Base-by-base conservation (phyloP, 2,888 invertebrate genomes). In the Drosophila atroscutellata region DNA sequence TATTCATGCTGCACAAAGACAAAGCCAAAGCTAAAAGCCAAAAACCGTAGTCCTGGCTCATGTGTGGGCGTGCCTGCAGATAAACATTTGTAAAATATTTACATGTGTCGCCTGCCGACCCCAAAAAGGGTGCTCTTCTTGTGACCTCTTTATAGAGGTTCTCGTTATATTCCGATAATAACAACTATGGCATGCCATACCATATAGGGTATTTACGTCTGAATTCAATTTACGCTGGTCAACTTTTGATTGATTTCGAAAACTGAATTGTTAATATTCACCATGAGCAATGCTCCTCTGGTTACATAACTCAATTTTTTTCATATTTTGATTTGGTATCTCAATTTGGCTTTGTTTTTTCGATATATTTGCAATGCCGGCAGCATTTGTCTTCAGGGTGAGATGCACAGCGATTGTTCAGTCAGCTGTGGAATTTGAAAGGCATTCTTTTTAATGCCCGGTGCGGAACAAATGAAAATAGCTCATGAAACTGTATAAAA, bases 71-170 rank as follows among this genome's bases (percentile, higher is more conserved):
- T 55, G 56, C 52, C 52, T 72, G 61, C 68, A 79, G 82, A 81
- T 81, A 88, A 86, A 76, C 80, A 86, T 69, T 84, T 64, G 76
- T 75, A 72, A 88, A 88, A 84, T 82, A 84, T 86, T 85, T 86
- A 80, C 69, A 72, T 71, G 45, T 45, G 32, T 32, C 63, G 47
- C 63, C 37, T 37, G 18, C 37, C 15, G 36, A 47, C 15, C 60
- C 45, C 24, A 15, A 24, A 52, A 62, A 24, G 36, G 36, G 32
- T 37, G 37, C 37, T 7, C 24, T 24, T 37, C 36, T 8, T 0
- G 24, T 47, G n/a, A 11, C 36, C 62, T 18, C 36, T 52, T 49
- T 57, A 18, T n/a, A 37, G 47, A 66, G 15, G 36, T 26, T 18
- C 62, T 26, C 9, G 9, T 3, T 20, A 39, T 57, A 26, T 20